These are phyloP conservation scores for Apeira syringaria DNA, from an alignment of 2,888 invertebrate species.

Conservation along the genomic window DNA sequence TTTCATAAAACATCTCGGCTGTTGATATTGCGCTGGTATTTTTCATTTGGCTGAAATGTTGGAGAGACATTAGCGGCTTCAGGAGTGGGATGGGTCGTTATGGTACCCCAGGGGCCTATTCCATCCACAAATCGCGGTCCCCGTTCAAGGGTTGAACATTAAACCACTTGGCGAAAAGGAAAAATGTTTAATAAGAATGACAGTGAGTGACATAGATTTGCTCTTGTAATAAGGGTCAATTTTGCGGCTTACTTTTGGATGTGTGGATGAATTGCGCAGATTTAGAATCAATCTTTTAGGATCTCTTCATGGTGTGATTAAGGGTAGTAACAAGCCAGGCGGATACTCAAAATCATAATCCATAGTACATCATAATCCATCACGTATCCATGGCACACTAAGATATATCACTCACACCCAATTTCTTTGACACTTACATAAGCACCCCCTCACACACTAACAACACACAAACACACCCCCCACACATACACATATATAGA, in stretches of 20 bases:
- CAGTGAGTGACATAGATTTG: conserved; percentile 1
- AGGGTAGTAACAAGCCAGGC: too few relatives aligned
- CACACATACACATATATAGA: too few relatives aligned
- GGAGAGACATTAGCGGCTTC: conserved; percentile 34
- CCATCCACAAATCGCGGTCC: conserved; percentile 25
- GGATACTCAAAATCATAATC: too few relatives aligned
- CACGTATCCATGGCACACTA: too few relatives aligned
- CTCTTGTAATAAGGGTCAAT: background rate
- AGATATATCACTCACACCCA: too few relatives aligned
- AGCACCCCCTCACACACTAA: too few relatives aligned
- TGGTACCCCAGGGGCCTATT: conserved; percentile 26
- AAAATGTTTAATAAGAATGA: conserved; percentile 28
- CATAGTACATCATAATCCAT: too few relatives aligned
- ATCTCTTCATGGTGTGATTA: too few relatives aligned
- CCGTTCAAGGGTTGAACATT: conserved; percentile 28
- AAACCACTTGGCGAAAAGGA: conserved; percentile 27
- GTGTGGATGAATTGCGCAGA: too few relatives aligned
- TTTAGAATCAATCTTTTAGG: too few relatives aligned
- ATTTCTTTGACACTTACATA: too few relatives aligned
- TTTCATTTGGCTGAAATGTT: conserved; percentile 35
- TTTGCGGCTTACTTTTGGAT: background rate
- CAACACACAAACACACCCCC: too few relatives aligned
- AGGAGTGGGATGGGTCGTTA: conserved; percentile 31
- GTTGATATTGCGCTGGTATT: conserved; percentile 31
- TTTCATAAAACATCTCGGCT: conserved; percentile 33